Evolutionary conservation across 37 sponge, comb jelly and placozoan genomes (phyloP).

Genomic region (Halichondria panicea): DNA sequence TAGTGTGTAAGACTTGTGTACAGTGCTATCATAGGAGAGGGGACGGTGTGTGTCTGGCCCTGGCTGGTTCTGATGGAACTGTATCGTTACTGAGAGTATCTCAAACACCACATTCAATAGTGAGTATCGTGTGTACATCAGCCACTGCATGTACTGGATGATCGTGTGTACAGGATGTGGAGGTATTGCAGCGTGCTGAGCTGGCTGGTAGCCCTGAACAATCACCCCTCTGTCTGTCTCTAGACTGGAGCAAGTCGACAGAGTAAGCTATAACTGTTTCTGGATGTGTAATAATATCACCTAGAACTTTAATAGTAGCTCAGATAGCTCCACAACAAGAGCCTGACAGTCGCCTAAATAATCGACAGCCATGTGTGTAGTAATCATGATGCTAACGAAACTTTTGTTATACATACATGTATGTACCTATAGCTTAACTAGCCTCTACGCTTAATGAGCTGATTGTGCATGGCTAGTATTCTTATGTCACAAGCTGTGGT

Average conservation of each 20-base stretch:
- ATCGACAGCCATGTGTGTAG: too few species aligned
- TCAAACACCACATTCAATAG: neutral
- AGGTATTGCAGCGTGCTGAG: neutral
- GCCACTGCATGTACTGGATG: too few species aligned
- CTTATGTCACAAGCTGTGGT: neutral
- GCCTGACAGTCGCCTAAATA: too few species aligned
- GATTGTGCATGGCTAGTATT: neutral
- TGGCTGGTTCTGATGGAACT: slow-evolving; percentile 34
- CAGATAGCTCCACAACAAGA: too few species aligned
- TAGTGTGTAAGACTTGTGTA: neutral
- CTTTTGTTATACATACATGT: neutral
- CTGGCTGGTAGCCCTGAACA: neutral
- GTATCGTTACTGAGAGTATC: slow-evolving; percentile 13
- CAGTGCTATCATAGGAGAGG: neutral
- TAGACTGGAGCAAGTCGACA: slow-evolving; percentile 53
- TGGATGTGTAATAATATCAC: too few species aligned
- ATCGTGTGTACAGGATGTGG: too few species aligned
- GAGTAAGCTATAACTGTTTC: neutral
- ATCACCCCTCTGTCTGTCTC: slow-evolving; percentile 49
- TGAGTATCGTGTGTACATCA: neutral
- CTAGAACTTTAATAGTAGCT: too few species aligned
- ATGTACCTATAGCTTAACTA: too few species aligned
- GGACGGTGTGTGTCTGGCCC: slow-evolving; percentile 11
- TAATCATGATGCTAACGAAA: neutral
- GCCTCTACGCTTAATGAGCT: neutral